Evolutionary conservation across 1,140 invertebrate species (phyloP), one percentile per base, ranked within the genome.

Genomic region (Leptinotarsa texana): DNA sequence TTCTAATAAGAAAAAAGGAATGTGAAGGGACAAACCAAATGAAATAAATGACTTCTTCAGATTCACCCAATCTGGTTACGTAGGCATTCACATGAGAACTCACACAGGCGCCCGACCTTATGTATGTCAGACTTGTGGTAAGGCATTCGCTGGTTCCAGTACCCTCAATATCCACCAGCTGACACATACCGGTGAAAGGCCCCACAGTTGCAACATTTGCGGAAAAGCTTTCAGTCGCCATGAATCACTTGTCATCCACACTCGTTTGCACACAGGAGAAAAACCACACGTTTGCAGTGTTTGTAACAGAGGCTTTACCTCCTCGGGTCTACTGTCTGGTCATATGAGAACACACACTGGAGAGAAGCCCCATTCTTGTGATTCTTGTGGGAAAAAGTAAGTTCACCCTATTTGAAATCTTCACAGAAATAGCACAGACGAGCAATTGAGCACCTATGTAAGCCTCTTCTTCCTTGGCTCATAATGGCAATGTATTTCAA

Each of bases 161-260:
- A 87, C 84, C 11, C 76, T 85, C n/a, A 81, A 79, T 8, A 82
- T 85, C 57, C 91, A 92, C 77, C 87, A 90, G 79, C 82, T 88
- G 75, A 90, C 88, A 5, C 91, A 92, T 78, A 90, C 90, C 0
- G 90, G 91, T 0, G 87, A 89, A 68, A 90, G 90, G 72, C 90
- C 90, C 3, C 90, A 90, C 71, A 82, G 84, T 24, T 92, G 90
- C 76, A 86, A 87, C 74, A 88, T 88, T 74, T 91, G 90, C 78
- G 88, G 88, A 1, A 89, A 90, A 77, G 85, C 87, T 1, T 92
- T 85, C 72, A 84, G 81, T 73, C 71, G 83, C n/a, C 81, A 83
- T 57, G 84, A 84, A 74, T 83, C 85, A 73, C 72, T 88, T 62
- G 81, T 85, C 63, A 84, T 85, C 22, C 87, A 88, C 74, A 82